These are phyloP conservation scores for Pristis pectinata DNA, from an alignment of 2,797 vertebrate genomes.

Conservation along the genomic window DNA sequence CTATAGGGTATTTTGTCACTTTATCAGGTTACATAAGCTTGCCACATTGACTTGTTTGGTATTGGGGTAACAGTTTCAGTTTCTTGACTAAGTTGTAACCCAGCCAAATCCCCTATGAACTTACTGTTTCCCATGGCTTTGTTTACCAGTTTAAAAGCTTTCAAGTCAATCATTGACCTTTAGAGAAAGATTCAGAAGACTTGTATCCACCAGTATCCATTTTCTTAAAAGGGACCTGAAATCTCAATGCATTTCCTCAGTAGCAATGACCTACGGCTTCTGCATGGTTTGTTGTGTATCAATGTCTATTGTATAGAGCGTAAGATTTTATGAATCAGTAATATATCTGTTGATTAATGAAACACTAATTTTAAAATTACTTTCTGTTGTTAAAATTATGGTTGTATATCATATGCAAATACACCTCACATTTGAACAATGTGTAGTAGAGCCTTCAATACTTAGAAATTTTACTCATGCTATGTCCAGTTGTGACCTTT, in stretches of 20 bases:
- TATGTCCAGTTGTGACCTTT: background rate
- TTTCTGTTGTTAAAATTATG: too few relatives aligned
- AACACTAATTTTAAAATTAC: background rate
- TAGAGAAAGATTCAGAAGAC: background rate
- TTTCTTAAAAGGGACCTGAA: background rate
- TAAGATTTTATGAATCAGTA: background rate
- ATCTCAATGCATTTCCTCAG: background rate
- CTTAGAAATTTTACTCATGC: background rate
- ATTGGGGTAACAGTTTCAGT: background rate
- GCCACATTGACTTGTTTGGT: background rate
- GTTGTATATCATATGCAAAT: background rate
- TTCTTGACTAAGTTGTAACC: background rate
- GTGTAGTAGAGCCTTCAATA: background rate
- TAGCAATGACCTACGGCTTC: background rate
- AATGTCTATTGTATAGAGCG: background rate
- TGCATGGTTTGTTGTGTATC: background rate
- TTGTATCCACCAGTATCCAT: background rate
- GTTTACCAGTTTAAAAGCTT: background rate
- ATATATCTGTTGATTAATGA: background rate
- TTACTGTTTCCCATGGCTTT: background rate
- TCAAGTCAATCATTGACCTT: background rate
- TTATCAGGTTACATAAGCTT: too few relatives aligned
- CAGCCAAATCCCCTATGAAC: background rate
- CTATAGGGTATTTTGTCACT: too few relatives aligned
- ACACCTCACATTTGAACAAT: background rate